phyloP scores from a whole-genome alignment of 30 jellyfish, hydroid and myxozoan genomes.

The Aurelia aurita complex sp. Pacific region DNA sequence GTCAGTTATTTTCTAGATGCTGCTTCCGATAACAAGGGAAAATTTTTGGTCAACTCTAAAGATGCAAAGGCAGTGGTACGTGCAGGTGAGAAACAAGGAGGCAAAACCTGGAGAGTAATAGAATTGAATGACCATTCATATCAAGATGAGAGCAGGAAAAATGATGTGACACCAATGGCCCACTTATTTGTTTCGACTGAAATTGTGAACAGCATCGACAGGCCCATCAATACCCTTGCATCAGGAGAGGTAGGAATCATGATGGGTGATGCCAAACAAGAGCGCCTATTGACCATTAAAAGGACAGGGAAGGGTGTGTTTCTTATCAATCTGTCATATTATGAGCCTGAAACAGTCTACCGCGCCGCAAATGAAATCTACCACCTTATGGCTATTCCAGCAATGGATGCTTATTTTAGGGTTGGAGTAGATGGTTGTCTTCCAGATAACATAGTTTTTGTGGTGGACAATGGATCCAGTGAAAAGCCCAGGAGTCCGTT shows the following conservation, averaged over 20 bases:
- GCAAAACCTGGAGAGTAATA: constrained; percentile 9
- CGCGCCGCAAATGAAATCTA: constrained; percentile 11
- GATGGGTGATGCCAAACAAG: neutral
- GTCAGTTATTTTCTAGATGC: neutral
- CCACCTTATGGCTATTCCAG: neutral
- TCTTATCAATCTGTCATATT: constrained; percentile 1
- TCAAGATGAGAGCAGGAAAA: constrained; percentile 16
- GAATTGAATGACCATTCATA: neutral
- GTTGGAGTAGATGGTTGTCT: constrained; percentile 4
- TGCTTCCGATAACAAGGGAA: neutral
- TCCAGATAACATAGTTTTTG: constrained; percentile 1
- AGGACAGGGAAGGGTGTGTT: constrained; percentile 14
- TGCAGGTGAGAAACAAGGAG: neutral
- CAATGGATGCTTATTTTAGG: constrained; percentile 8
- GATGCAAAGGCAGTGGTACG: neutral
- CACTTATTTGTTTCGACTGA: constrained; percentile 9
- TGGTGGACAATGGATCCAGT: constrained; percentile 26
- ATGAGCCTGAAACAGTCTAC: constrained; percentile 9
- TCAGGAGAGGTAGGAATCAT: constrained; percentile 12
- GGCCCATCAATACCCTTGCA: constrained; percentile 5
- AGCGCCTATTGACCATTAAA: neutral
- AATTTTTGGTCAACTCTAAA: neutral
- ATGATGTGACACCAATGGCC: constrained; percentile 17
- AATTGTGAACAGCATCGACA: neutral
- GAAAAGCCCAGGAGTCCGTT: constrained; percentile 11